Evolutionary conservation across 1,140 invertebrate species (phyloP), one percentile per base, ranked within the genome.

Genomic region (Diorhabda carinulata): DNA sequence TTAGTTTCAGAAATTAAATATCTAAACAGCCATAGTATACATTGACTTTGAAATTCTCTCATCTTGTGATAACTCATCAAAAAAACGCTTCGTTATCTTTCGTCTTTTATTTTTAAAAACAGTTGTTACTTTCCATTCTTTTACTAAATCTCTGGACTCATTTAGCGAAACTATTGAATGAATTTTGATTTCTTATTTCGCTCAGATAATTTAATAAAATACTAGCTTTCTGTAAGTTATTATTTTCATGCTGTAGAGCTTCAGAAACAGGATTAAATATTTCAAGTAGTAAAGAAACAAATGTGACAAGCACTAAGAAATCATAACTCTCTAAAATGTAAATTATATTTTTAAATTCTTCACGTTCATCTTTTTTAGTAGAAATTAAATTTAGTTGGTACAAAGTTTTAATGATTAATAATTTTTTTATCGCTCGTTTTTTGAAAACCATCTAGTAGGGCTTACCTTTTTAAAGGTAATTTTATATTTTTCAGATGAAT

Each of bases 391-490:
- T 69, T 1, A 25, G 25, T 25, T 25, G 25, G 25, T 25, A 25
- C 25, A 25, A 70, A 5, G 45, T 52, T 52, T 52, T 52, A 5
- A 52, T 52, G 5, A 52, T 52, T 52, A 52, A 9, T 52, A 52
- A 68, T 73, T 72, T 68, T 42, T 66, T 70, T 70, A 70, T 62
- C 9, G 72, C 69, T 77, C 72, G 64, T 72, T 74, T 57, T 68
- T 77, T 63, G 73, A 77, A 73, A 69, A 77, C 75, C 71, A 77
- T 76, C 75, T 77, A 66, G 75, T 78, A 72, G 73, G 72, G 72
- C 69, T 74, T 76, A 76, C 70, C 60, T 72, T 76, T 74, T 77
- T 77, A 72, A 66, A 67, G 45, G 67, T 73, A 73, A 68, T 68
- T 62, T 43, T 44, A 73, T 71, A 70, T 70, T 70, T 73, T 68